Evolutionary conservation across 2,888 invertebrate species (phyloP).

Genomic region (Pseudoips prasinana): DNA sequence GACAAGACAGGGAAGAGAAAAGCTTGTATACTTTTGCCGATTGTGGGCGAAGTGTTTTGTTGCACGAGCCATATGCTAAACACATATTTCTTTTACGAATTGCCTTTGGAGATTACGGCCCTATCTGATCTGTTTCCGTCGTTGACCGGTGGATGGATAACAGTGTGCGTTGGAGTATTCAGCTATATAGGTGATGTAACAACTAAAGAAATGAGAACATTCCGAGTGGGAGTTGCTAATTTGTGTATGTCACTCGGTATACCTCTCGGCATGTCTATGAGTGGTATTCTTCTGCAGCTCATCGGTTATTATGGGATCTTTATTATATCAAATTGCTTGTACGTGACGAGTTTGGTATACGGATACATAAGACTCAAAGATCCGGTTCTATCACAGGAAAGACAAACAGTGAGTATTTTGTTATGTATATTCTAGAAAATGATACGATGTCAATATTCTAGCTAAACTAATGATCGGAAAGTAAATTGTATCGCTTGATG

Average conservation of each 20-base stretch:
- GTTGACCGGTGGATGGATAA: conserved; percentile 81
- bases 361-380: conserved; percentile 73
- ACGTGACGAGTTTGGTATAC: conserved; percentile 77
- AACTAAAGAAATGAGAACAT: conserved; percentile 81
- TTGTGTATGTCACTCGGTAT: conserved; percentile 84
- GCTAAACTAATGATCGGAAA: too few relatives aligned
- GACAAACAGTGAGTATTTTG: conserved; percentile 73
- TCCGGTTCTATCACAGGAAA: conserved; percentile 60
- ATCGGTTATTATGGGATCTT: conserved; percentile 79
- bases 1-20: conserved; percentile 82
- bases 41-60: conserved; percentile 79
- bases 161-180: conserved; percentile 83
- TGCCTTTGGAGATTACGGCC: conserved; percentile 81
- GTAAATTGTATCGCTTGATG: too few relatives aligned
- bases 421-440: too few relatives aligned
- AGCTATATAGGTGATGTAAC: conserved; percentile 85
- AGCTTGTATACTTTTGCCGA: conserved; percentile 81
- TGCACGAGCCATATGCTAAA: conserved; percentile 77
- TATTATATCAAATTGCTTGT: conserved; percentile 71
- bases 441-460: too few relatives aligned
- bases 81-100: conserved; percentile 81
- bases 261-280: conserved; percentile 81
- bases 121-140: conserved; percentile 81
- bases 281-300: conserved; percentile 76
- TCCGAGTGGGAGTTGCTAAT: conserved; percentile 84